A percentile compares a stretch with the other conserved stretches of the same genome.
Evolutionary conservation across 2,888 invertebrate species (phyloP).

Genomic region (Galerucella nymphaeae): DNA sequence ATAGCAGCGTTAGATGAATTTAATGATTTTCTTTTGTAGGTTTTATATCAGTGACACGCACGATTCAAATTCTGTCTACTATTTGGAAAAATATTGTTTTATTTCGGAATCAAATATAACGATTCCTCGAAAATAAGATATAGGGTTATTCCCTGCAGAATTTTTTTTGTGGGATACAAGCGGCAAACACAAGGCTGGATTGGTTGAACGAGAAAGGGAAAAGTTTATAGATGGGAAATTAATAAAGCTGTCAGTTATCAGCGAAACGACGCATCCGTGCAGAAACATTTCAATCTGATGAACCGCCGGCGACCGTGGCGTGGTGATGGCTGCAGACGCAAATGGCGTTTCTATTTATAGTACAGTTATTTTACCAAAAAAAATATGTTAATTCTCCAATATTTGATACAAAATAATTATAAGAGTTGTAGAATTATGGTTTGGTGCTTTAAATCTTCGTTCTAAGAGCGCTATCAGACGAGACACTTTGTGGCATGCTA

Average conservation of each 20-base stretch:
- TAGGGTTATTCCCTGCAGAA: neutral
- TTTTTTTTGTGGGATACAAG: slow-evolving; percentile 50
- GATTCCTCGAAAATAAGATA: neutral
- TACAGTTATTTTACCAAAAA: slow-evolving; percentile 17
- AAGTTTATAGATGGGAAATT: slow-evolving; percentile 71
- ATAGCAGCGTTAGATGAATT: slow-evolving; percentile 43
- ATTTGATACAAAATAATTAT: too few species aligned
- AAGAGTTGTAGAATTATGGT: too few species aligned
- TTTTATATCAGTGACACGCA: neutral
- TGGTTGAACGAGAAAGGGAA: slow-evolving; percentile 44
- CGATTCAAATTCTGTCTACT: too few species aligned
- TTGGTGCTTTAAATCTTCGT: too few species aligned
- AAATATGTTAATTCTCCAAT: neutral
- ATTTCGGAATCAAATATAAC: too few species aligned
- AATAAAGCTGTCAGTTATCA: slow-evolving; percentile 82
- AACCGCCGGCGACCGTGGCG: slow-evolving; percentile 41
- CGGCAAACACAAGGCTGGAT: slow-evolving; percentile 46
- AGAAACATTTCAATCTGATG: slow-evolving; percentile 67
- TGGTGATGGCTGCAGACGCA: slow-evolving; percentile 64
- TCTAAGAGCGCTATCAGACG: too few species aligned
- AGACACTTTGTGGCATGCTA: too few species aligned
- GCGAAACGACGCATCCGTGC: slow-evolving; percentile 61
- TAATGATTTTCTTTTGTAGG: slow-evolving; percentile 45
- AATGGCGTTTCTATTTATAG: slow-evolving; percentile 62
- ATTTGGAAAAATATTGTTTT: too few species aligned